phyloP scores from a whole-genome alignment of 2,888 invertebrate genomes.

The Byasa hedistus region DNA sequence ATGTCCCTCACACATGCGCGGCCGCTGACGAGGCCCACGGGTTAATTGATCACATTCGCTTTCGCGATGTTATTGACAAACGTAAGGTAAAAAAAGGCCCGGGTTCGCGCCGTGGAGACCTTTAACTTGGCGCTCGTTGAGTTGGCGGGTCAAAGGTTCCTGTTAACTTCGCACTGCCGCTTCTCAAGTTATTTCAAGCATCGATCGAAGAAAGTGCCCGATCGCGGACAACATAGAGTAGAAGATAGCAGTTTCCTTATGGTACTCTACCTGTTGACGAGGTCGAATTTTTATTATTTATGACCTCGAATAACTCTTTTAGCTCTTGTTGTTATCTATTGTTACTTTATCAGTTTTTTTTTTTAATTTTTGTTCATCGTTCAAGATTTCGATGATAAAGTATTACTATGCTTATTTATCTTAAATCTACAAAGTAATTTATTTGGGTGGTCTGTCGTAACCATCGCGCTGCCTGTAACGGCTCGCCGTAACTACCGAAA shows the following conservation, averaged over 20 bases:
- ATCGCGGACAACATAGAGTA: background rate
- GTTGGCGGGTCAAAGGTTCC: conserved; percentile 13
- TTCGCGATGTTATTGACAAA: conserved; percentile 21
- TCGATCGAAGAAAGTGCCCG: conserved; percentile 3
- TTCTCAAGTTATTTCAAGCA: conserved; percentile 3
- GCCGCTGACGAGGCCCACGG: conserved; percentile 6
- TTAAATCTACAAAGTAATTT: too few species aligned
- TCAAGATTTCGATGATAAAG: too few species aligned
- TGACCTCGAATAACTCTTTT: too few species aligned
- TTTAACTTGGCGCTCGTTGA: conserved; percentile 4
- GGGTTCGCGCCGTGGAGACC: background rate
- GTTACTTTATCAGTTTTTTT: too few species aligned
- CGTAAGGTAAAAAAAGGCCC: conserved; percentile 3
- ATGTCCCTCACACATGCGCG: background rate
- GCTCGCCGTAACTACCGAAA: conserved; percentile 17
- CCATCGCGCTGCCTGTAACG: too few species aligned
- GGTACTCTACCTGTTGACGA: too few species aligned
- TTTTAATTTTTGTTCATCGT: too few species aligned
- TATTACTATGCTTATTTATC: too few species aligned
- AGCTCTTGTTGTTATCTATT: too few species aligned
- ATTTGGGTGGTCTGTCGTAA: conserved; percentile 6
- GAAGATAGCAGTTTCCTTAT: too few species aligned
- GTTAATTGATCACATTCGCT: conserved; percentile 25
- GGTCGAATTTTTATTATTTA: too few species aligned
- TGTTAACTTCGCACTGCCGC: conserved; percentile 4